Percentiles rank a stretch among this genome's conserved stretches.
phyloP scores from a whole-genome alignment of 2,888 invertebrate species.

The Meganola albula region DNA sequence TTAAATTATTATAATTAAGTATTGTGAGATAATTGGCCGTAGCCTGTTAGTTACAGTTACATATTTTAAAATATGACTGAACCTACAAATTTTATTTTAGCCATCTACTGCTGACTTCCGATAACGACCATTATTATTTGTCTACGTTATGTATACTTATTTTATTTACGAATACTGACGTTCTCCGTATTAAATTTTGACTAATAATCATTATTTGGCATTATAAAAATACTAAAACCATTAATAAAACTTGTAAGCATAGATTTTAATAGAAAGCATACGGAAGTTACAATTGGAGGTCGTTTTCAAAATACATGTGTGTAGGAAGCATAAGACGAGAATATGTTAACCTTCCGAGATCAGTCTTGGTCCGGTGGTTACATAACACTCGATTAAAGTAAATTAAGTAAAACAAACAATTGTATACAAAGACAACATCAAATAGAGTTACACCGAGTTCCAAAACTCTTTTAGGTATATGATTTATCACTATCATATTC shows the following conservation, averaged over 20 bases:
- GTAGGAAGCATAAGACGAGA: conserved; percentile 44
- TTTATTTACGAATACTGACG: conserved; percentile 11
- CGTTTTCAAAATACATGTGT: conserved; percentile 29
- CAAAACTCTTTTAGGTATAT: no score
- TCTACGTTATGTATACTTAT: no score
- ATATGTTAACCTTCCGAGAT: conserved; percentile 52
- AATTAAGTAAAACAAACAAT: conserved; percentile 22
- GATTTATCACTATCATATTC: no score
- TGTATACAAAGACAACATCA: neutral
- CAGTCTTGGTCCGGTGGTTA: conserved; percentile 41
- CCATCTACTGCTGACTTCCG: no score
- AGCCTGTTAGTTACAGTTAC: no score
- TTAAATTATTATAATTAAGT: no score
- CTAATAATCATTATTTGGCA: no score
- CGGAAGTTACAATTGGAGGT: conserved; percentile 21
- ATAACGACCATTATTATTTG: no score
- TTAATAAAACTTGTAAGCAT: conserved; percentile 20
- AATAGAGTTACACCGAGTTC: neutral
- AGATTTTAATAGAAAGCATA: conserved; percentile 24
- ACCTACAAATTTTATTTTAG: no score
- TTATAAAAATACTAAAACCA: conserved; percentile 7
- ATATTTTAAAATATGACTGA: no score
- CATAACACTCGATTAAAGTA: conserved; percentile 25
- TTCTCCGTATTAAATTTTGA: no score
- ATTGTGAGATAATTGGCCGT: no score